phyloP scores from a whole-genome alignment of 1,140 invertebrate species.

The Brachionus paranguensis region DNA sequence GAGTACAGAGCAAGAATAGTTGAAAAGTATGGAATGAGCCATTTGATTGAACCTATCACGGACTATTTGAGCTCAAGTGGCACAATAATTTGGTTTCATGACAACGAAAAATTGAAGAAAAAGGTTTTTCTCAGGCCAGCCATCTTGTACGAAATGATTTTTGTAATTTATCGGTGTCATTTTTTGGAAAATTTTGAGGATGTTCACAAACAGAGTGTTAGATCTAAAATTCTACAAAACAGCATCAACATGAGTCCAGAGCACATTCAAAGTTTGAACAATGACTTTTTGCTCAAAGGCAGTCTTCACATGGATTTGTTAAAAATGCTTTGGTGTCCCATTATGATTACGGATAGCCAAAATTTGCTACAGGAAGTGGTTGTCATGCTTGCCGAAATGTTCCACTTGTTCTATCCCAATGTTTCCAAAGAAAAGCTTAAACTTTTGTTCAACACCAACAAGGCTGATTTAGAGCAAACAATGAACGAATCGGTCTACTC shows the following conservation, averaged over 20 bases:
- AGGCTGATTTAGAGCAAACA: not conserved
- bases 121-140: constrained; percentile 20
- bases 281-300: constrained; percentile 8
- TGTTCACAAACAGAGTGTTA: constrained; percentile 4
- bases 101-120: not conserved
- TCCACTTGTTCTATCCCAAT: not conserved
- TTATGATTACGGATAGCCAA: not conserved
- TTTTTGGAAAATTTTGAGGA: constrained; percentile 6
- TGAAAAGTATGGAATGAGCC: constrained; percentile 24
- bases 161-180: not conserved
- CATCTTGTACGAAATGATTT: constrained; percentile 8
- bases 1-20: not conserved
- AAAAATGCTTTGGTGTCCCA: constrained; percentile 12
- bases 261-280: not conserved
- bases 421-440: constrained; percentile 16
- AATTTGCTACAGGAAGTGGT: not conserved
- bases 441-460: not conserved
- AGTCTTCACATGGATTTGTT: not conserved
- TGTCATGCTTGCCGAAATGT: not conserved
- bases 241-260: not conserved
- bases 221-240: constrained; percentile 16
- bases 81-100: not conserved
- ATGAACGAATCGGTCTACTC: not conserved
- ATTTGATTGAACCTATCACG: constrained; percentile 21
- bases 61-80: constrained; percentile 6